Percentiles rank a stretch among this genome's conserved stretches.
phyloP scores from a whole-genome alignment of 2,888 invertebrate species.

The Neria commutata region DNA sequence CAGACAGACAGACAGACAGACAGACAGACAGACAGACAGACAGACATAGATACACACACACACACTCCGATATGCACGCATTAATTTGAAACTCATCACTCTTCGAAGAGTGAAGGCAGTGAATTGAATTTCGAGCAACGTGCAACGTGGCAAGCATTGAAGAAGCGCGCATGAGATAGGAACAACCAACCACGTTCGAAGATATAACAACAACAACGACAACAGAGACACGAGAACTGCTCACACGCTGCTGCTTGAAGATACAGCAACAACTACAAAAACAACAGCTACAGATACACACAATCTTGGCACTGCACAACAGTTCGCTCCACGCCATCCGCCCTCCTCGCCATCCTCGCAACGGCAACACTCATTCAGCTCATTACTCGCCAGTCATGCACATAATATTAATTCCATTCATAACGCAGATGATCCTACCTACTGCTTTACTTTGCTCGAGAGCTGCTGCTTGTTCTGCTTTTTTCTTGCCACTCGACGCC shows the following conservation, averaged over 20 bases:
- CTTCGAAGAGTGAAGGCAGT: constrained; percentile 3
- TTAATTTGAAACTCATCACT: constrained; percentile 14
- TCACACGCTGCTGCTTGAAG: not conserved
- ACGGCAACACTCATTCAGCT: not conserved
- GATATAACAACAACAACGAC: too few relatives aligned
- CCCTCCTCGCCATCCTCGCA: not conserved
- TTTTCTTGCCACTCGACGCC: not conserved
- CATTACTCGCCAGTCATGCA: constrained; percentile 16
- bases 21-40: too few relatives aligned
- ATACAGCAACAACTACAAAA: not conserved
- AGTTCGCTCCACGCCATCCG: not conserved
- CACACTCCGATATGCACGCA: not conserved
- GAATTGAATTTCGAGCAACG: constrained; percentile 15
- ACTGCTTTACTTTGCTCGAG: constrained; percentile 1
- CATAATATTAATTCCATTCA: constrained; percentile 19
- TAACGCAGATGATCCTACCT: constrained; percentile 10
- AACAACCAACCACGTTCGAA: too few relatives aligned
- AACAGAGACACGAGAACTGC: too few relatives aligned
- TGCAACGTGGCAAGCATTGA: too few relatives aligned
- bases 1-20: too few relatives aligned
- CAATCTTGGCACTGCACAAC: too few relatives aligned
- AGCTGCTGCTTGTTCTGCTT: not conserved
- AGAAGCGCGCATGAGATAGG: too few relatives aligned
- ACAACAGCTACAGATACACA: not conserved
- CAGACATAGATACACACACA: too few relatives aligned